Conservation (phyloP, 2,888 invertebrate species). For the Exocentrus adspersus region DNA sequence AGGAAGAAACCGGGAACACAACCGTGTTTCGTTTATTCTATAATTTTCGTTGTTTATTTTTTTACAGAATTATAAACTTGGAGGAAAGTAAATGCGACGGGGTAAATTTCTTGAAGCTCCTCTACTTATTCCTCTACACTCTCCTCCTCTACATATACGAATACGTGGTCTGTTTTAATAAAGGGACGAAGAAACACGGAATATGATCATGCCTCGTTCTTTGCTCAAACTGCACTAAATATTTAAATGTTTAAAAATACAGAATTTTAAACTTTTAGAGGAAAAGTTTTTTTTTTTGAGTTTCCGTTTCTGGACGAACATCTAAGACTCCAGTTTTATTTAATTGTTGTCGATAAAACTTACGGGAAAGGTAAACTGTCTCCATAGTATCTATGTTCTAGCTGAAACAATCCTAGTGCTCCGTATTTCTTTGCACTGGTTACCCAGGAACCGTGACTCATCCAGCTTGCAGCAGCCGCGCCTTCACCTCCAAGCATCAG, state of each 20-base stretch:
- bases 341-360: not conserved
- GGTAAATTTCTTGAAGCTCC: too few relatives aligned
- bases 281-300: not conserved
- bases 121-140: too few relatives aligned
- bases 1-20: too few relatives aligned
- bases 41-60: too few relatives aligned
- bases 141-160: too few relatives aligned
- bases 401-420: slow-evolving; percentile 24
- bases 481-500: slow-evolving; percentile 26
- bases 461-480: not conserved
- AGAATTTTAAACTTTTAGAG: not conserved
- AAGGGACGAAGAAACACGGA: too few relatives aligned
- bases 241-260: not conserved
- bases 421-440: slow-evolving; percentile 21
- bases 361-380: slow-evolving; percentile 26
- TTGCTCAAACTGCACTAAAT: not conserved
- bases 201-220: not conserved
- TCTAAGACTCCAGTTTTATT: not conserved
- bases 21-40: too few relatives aligned
- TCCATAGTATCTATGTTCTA: slow-evolving; percentile 34
- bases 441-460: slow-evolving; percentile 19
- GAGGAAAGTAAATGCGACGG: too few relatives aligned
- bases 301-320: not conserved
- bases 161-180: too few relatives aligned
- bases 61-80: too few relatives aligned